Percentiles rank a stretch among this genome's conserved stretches.
These are phyloP conservation scores for Coelinius sp. DNA, from an alignment of 2,888 invertebrate genomes.

Conservation along the genomic window DNA sequence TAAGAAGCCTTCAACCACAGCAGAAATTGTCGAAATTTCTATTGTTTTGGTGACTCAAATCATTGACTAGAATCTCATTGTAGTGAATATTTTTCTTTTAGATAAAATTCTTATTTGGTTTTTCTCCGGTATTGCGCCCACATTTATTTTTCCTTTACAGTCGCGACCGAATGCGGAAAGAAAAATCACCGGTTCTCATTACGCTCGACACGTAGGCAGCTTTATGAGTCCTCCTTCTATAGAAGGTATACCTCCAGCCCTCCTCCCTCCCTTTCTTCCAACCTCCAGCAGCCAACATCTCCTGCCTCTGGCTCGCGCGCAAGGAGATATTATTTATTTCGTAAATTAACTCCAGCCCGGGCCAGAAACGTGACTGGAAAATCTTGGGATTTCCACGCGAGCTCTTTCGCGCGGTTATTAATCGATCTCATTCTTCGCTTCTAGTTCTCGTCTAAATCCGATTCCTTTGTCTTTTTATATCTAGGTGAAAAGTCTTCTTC, in stretches of 20 bases:
- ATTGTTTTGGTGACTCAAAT: too few relatives aligned
- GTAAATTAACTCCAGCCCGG: conserved; percentile 69
- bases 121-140: background rate
- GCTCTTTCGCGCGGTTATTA: conserved; percentile 64
- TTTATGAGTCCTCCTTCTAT: conserved; percentile 60
- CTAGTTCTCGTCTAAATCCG: conserved; percentile 27
- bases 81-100: background rate
- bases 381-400: conserved; percentile 59
- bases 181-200: conserved; percentile 71
- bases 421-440: conserved; percentile 61
- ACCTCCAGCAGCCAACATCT: conserved; percentile 45
- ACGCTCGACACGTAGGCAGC: conserved; percentile 69
- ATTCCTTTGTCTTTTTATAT: conserved; percentile 4
- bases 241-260: conserved; percentile 36
- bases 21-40: too few relatives aligned
- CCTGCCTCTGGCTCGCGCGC: conserved; percentile 47
- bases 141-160: conserved; percentile 44
- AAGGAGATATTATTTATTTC: conserved; percentile 71
- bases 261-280: conserved; percentile 44
- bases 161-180: conserved; percentile 57
- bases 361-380: conserved; percentile 69
- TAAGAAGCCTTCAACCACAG: too few relatives aligned
- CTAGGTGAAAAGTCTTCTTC: conserved; percentile 7
- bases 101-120: background rate
- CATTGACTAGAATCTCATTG: background rate